Conservation (phyloP, 2,888 invertebrate species). For the Masnerella sp. region DNA sequence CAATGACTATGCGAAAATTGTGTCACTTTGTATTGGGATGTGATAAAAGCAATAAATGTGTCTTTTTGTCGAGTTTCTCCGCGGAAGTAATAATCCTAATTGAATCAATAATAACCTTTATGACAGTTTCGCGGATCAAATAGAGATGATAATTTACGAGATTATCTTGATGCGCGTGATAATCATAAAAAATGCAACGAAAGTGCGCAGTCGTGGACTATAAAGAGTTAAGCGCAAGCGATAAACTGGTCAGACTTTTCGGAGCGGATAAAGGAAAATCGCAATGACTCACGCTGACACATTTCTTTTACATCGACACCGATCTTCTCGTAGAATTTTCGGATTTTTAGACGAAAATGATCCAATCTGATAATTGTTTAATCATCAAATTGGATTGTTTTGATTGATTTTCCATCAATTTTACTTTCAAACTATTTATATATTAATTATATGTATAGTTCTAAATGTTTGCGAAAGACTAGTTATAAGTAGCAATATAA, state of each 20-base stretch:
- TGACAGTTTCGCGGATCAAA: constrained; percentile 16
- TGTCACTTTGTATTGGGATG: background rate
- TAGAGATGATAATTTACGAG: constrained; percentile 18
- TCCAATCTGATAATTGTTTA: background rate
- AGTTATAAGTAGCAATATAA: no score
- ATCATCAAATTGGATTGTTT: no score
- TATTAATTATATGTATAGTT: no score
- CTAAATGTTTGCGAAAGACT: no score
- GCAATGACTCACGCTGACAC: constrained; percentile 1
- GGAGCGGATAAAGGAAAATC: constrained; percentile 9
- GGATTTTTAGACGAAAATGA: background rate
- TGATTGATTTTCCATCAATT: no score
- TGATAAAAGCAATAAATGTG: constrained; percentile 4
- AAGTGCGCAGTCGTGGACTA: constrained; percentile 8
- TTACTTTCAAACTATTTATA: no score
- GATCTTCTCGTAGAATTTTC: no score
- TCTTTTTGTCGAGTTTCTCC: constrained; percentile 13
- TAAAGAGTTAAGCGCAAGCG: constrained; percentile 17
- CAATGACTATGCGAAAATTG: constrained; percentile 1
- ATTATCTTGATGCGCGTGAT: constrained; percentile 34
- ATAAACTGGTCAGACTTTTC: constrained; percentile 22
- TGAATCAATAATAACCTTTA: constrained; percentile 23
- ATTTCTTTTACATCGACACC: no score
- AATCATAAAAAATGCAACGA: constrained; percentile 16
- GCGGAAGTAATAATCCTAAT: constrained; percentile 14